Conservation (phyloP, 2,888 invertebrate species). For the Parascotia fuliginaria region DNA sequence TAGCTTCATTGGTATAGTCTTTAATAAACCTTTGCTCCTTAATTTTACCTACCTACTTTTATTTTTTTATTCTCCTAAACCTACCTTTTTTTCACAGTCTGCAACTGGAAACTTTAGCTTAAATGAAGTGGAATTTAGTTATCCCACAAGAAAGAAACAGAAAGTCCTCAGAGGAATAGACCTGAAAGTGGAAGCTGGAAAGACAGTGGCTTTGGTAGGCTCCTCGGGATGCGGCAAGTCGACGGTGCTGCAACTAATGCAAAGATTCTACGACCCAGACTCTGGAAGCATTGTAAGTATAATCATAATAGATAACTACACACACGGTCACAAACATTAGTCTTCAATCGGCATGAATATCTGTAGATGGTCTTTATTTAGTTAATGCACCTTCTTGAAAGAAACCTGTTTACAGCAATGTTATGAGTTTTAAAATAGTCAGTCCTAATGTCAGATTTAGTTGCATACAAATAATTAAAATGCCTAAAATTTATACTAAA, state of each 20-base stretch:
- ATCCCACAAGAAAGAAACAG: constrained; percentile 91
- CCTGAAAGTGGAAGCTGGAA: constrained; percentile 88
- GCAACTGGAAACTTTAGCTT: constrained; percentile 89
- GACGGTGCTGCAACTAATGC: constrained; percentile 91
- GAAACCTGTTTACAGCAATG: neutral
- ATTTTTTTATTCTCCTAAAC: too few relatives aligned
- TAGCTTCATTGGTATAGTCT: too few relatives aligned
- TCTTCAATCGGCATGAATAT: too few relatives aligned
- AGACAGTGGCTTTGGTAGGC: constrained; percentile 91
- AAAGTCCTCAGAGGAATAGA: constrained; percentile 89
- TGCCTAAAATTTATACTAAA: too few relatives aligned
- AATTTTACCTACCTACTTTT: too few relatives aligned
- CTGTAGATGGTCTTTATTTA: neutral
- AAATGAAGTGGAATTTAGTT: constrained; percentile 90
- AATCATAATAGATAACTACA: too few relatives aligned
- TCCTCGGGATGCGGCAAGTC: constrained; percentile 93
- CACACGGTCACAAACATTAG: too few relatives aligned
- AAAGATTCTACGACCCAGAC: constrained; percentile 92
- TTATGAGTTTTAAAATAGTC: too few relatives aligned
- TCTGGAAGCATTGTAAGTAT: constrained; percentile 79
- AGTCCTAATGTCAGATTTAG: too few relatives aligned
- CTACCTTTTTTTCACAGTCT: constrained; percentile 59
- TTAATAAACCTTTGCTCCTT: too few relatives aligned
- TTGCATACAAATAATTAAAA: too few relatives aligned
- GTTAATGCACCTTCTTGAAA: neutral